Conservation (phyloP, 2,888 invertebrate genomes). For the Erpobdella octoculata region DNA sequence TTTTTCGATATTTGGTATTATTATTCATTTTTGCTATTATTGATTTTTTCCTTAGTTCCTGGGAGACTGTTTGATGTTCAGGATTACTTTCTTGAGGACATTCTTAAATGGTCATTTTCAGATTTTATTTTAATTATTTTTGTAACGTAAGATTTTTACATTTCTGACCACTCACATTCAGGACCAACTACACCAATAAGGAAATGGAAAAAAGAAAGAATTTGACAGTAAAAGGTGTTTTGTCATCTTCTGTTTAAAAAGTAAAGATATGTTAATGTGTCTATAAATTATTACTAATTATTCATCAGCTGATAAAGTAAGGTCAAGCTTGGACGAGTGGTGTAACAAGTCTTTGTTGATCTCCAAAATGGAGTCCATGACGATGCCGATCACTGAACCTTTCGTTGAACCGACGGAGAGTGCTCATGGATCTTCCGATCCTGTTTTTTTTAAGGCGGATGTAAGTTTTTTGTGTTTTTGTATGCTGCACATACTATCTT, state of each 20-base stretch:
- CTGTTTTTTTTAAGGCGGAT: constrained; percentile 3
- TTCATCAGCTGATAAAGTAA: constrained; percentile 41
- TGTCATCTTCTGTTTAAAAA: neutral
- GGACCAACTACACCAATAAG: constrained; percentile 51
- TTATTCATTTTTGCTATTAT: neutral
- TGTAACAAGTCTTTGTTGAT: constrained; percentile 37
- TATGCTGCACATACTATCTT: no score
- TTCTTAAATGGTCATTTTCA: constrained; percentile 57
- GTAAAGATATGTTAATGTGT: neutral
- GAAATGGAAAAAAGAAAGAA: constrained; percentile 49
- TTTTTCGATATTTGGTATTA: no score
- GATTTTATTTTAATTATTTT: neutral
- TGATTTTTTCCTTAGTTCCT: constrained; percentile 57
- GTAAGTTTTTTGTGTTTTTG: neutral
- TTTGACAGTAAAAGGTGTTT: constrained; percentile 42
- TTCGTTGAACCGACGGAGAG: neutral
- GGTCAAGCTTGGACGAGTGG: constrained; percentile 46
- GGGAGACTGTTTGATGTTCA: constrained; percentile 70
- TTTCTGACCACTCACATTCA: constrained; percentile 36
- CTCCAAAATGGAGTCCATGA: no score
- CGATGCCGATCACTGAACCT: neutral
- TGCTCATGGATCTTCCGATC: neutral
- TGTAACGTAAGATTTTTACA: neutral
- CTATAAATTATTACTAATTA: neutral
- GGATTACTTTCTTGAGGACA: constrained; percentile 71